Evolutionary conservation across 2,113 vertebrate species (phyloP).

Genomic region (Cricetomys ansorgei): DNA sequence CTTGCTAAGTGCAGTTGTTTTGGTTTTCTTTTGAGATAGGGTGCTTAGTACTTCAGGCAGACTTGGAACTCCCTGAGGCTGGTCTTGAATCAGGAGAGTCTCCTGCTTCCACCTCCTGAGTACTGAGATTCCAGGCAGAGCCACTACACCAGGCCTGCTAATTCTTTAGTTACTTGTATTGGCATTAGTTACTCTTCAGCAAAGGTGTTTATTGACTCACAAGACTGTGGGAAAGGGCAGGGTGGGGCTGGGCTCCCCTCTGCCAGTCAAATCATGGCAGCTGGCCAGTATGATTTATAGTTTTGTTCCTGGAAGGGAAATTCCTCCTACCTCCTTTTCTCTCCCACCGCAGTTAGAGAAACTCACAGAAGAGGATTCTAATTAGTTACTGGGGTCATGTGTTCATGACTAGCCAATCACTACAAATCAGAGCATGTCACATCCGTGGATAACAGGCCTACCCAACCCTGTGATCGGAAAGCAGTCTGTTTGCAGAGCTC

Average conservation of each 20-base stretch:
- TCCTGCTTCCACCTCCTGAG: background rate
- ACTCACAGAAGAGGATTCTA: background rate
- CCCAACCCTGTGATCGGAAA: background rate
- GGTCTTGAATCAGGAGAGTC: background rate
- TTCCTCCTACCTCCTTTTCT: background rate
- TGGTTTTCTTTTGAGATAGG: background rate
- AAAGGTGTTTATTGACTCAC: background rate
- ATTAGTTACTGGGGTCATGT: conserved; percentile 24
- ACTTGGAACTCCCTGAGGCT: background rate
- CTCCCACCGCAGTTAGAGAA: conserved; percentile 3
- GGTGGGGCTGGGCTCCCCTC: background rate
- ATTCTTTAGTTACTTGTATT: background rate
- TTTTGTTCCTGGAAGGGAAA: conserved; percentile 19
- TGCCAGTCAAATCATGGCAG: background rate
- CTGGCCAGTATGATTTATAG: background rate
- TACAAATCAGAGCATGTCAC: background rate
- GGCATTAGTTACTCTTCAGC: background rate
- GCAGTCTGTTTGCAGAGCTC: background rate
- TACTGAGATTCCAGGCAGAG: background rate
- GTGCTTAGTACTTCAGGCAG: background rate
- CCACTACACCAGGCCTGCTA: background rate
- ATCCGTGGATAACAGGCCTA: background rate
- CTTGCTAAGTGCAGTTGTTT: background rate
- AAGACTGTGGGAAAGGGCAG: conserved; percentile 17
- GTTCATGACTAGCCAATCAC: background rate